Base-by-base conservation (phyloP, 92 coral and sea anemone species). In the Actinernus sp. region DNA sequence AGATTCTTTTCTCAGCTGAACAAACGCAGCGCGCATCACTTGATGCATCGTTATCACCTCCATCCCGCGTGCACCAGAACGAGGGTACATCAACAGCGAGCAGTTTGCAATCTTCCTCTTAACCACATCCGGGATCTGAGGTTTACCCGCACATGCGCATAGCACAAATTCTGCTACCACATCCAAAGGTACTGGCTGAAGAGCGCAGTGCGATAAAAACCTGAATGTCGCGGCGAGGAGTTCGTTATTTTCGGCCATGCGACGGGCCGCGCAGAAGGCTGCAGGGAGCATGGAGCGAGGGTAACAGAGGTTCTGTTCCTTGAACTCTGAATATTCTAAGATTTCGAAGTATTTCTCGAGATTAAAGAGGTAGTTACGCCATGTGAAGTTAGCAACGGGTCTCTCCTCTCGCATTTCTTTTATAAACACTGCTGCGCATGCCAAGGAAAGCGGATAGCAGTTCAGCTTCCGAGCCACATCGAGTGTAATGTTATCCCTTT, bases 391-490 rank as follows among this genome's bases (percentile, higher is more conserved):
- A 2, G 87, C 86, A 32, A 73, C 71, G 20, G 93, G 88, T 39
- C 98, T 90, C 37, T 83, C 84, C 32, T 66, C 73, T 40, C 91
- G 74, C 90, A 71, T 86, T 48, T 93, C 89, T 39, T 83, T 61
- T 40, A 93, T 91, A 45, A 86, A 93, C 28, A 87, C 93, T 9
- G 98, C 98, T 18, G 97, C 93, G 31, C 98, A 93, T 13, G 98
- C 93, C 8, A 93, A 76, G 2, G 98, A 78, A 1, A 93, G 97
- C 3, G 98, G 98, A 33, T 68, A 90, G 60, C 32, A 78, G 37
- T 84, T 64, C 33, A 93, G 78, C 24, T 81, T 79, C n/a, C 63
- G 28, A 4, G 76, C 72, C 6, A 78, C 50, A 9, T 52, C 78
- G 20, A 61, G 30, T 16, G 85, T 79, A 31, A 50, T 58, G 6